Base-by-base conservation (phyloP, 1,140 invertebrate species). In the Bombus impatiens region DNA sequence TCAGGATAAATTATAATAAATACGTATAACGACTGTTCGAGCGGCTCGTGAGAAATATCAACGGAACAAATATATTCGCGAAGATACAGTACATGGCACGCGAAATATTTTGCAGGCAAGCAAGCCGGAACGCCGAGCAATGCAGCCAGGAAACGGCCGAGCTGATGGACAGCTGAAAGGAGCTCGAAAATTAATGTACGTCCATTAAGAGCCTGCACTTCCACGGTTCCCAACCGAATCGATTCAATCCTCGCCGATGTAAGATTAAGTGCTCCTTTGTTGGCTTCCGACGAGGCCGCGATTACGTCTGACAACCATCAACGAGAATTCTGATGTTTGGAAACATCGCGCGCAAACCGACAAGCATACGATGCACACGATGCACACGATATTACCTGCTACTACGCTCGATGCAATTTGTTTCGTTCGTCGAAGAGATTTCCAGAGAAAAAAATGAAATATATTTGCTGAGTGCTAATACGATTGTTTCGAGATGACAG, bases 181-280 rank as follows among this genome's bases (percentile, higher is more conserved):
- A 78, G 65, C n/a, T 8, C 35, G 76, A 57, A 88, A 88, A 89
- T 88, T 88, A 86, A 89, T 89, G 79, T 70, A 83, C 76, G 57
- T 77, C 76, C 77, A 86, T 86, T 82, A 88, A 88, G 72, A 83
- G 65, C 79, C 37, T 57, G 67, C 88, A 47, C 71, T 80, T 47
- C 42, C 76, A 57, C 62, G 22, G 37, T 6, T 35, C 15, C 10
- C 53, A 62, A 35, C 37, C n/a, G 81, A 89, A 88, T 86, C 78
- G 85, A 86, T 89, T 85, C 68, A 78, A 86, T 47, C 68, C 67
- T 1, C 72, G 35, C 79, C 59, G 47, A 86, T 70, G 18, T 88
- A 86, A 86, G 78, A 89, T 86, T 86, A 89, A 84, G 87, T 86
- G 87, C 79, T 80, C 72, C 67, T 89, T 89, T 89, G 84, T 88